Base-by-base conservation (phyloP, 2,113 vertebrate genomes). In the Chloropsis cyanopogon region DNA sequence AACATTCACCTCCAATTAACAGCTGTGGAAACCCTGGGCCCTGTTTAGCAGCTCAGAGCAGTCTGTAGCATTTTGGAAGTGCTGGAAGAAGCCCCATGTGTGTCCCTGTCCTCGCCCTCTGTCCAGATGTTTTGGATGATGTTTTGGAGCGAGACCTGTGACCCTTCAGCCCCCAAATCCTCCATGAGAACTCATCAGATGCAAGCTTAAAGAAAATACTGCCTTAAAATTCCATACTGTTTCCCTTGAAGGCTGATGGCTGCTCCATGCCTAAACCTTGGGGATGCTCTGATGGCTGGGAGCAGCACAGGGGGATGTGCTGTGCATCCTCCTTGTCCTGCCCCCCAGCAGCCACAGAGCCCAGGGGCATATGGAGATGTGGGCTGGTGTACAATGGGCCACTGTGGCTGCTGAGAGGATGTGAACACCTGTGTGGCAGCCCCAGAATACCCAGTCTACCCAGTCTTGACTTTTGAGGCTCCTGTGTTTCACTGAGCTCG, bases 381-480 rank as follows among this genome's bases (percentile, higher is more conserved):
- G 13, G 37, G 12, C 37, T 79, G 0, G 0, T 39, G 60, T 12
- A 15, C 60, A 37, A 77, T 3, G 25, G 61, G 61, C 31, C 41
- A 9, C 57, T 4, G 6, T 3, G 1, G 2, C 21, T 11, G 21
- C 2, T 47, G 59, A n/a, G 57, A 83, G 56, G n/a, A 5, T 16
- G 56, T 1, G 11, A 56, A 18, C 2, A 5, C n/a, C 19, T 5
- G 1, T 24, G 41, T 3, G 3, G 21, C 0, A 0, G 5, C n/a
- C 41, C 24, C 22, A 6, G 11, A 70, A 57, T 21, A 37, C 47
- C 26, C 23, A 14, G 6, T 5, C 28, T 39, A 16, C 16, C 21
- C 64, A 71, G 14, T 3, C 10, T 15, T 0, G 2, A 4, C 19
- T 80, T 68, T 26, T 10, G 33, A 23, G 37, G 33, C 42, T 63